Evolutionary conservation across 2,888 invertebrate species (phyloP).

Genomic region (Eupithecia dodoneata): DNA sequence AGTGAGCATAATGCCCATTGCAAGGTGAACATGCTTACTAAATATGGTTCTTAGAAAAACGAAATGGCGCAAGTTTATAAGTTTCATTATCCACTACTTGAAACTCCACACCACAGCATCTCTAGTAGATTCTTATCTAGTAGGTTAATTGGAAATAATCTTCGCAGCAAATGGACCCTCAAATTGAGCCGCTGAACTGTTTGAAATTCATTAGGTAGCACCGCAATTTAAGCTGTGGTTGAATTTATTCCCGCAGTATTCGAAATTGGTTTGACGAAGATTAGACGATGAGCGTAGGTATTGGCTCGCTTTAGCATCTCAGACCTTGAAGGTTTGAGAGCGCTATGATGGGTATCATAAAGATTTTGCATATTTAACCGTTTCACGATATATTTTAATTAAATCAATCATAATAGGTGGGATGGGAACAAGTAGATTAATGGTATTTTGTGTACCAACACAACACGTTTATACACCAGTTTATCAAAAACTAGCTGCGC

Average conservation of each 20-base stretch:
- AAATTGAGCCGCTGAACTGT: constrained; percentile 50
- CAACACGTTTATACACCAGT: too few relatives aligned
- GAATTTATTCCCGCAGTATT: constrained; percentile 45
- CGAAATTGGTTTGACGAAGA: constrained; percentile 42
- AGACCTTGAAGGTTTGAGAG: not conserved
- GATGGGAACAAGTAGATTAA: not conserved
- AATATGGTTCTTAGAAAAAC: not conserved
- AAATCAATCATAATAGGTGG: not conserved
- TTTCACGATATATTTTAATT: not conserved
- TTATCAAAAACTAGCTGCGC: too few relatives aligned
- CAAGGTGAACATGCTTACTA: not conserved
- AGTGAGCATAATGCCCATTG: not conserved
- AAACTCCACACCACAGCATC: constrained; percentile 36
- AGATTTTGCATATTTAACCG: not conserved
- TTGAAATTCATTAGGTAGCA: constrained; percentile 48
- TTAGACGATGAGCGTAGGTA: constrained; percentile 13
- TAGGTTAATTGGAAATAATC: constrained; percentile 50
- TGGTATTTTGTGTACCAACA: not conserved
- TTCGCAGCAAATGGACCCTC: constrained; percentile 48
- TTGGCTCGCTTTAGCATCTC: constrained; percentile 10
- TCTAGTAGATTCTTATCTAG: constrained; percentile 45
- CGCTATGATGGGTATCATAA: constrained; percentile 5
- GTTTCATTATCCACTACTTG: not conserved
- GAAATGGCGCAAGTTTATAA: not conserved
- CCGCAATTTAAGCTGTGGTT: constrained; percentile 46